phyloP scores from a whole-genome alignment of 2,888 invertebrate species.

The Argynnis bischoffii region DNA sequence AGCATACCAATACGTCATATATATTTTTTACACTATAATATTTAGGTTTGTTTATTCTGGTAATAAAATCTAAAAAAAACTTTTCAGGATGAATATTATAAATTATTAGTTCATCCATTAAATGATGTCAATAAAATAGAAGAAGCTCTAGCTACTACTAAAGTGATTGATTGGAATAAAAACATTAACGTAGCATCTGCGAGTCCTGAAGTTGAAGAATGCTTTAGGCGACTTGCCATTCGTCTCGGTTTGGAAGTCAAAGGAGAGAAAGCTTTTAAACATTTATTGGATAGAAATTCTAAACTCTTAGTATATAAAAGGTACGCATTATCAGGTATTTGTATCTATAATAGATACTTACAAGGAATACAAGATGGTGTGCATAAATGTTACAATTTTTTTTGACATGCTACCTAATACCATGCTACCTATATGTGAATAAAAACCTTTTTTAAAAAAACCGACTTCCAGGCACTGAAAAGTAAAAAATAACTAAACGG shows the following conservation, averaged over 20 bases:
- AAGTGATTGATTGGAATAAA: conserved; percentile 43
- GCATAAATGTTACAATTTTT: no score
- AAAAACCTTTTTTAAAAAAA: no score
- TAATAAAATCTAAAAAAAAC: not conserved
- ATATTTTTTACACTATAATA: no score
- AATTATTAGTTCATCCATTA: conserved; percentile 42
- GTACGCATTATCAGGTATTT: conserved; percentile 19
- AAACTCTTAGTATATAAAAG: conserved; percentile 31
- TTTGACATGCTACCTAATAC: no score
- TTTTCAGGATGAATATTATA: conserved; percentile 23
- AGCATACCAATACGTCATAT: no score
- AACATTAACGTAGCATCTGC: conserved; percentile 38
- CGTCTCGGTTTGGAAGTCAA: conserved; percentile 33
- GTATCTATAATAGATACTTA: not conserved
- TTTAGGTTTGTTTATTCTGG: not conserved
- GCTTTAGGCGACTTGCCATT: conserved; percentile 36
- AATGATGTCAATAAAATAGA: conserved; percentile 39
- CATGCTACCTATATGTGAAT: no score
- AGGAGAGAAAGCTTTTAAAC: conserved; percentile 33
- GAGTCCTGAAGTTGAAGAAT: conserved; percentile 35
- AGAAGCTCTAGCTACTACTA: conserved; percentile 42
- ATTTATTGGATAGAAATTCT: conserved; percentile 36
- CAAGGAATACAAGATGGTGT: no score
- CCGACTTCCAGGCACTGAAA: no score
- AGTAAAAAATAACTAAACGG: no score